Conservation (phyloP, 2,888 invertebrate genomes). For the Stenotaenia linearis region DNA sequence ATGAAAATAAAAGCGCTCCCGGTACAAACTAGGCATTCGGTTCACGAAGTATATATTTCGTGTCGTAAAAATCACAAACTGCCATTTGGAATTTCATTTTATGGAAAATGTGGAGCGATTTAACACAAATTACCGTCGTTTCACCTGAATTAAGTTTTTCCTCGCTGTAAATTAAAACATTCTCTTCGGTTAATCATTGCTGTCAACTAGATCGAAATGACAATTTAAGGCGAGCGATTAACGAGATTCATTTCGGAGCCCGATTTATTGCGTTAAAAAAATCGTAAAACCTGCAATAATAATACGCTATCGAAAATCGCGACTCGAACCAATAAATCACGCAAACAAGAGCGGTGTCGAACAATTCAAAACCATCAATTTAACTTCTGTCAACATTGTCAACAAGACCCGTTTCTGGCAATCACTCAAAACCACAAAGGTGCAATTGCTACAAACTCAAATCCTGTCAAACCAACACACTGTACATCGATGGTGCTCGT, state of each 20-base stretch:
- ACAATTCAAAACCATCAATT: neutral
- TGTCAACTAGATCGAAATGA: constrained; percentile 2
- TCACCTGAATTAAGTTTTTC: constrained; percentile 18
- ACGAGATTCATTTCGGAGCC: neutral
- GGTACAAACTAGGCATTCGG: neutral
- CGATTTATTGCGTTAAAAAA: neutral
- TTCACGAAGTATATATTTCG: neutral
- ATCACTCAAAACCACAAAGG: neutral
- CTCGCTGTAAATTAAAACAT: constrained; percentile 6
- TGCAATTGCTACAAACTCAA: neutral
- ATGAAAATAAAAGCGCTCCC: neutral
- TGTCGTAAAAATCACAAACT: neutral
- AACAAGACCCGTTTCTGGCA: neutral
- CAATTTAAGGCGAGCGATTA: neutral
- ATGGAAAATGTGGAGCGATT: neutral
- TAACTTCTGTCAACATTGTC: neutral
- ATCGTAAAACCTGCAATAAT: neutral
- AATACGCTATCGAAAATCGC: neutral
- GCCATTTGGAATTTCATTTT: neutral
- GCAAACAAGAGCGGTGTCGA: neutral
- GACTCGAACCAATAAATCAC: neutral
- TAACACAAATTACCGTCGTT: constrained; percentile 7
- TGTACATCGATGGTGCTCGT: too few species aligned
- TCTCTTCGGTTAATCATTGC: neutral
- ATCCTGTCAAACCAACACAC: too few species aligned